Base-by-base conservation (phyloP, 2,113 vertebrate genomes). In the Tylochromis polylepis region DNA sequence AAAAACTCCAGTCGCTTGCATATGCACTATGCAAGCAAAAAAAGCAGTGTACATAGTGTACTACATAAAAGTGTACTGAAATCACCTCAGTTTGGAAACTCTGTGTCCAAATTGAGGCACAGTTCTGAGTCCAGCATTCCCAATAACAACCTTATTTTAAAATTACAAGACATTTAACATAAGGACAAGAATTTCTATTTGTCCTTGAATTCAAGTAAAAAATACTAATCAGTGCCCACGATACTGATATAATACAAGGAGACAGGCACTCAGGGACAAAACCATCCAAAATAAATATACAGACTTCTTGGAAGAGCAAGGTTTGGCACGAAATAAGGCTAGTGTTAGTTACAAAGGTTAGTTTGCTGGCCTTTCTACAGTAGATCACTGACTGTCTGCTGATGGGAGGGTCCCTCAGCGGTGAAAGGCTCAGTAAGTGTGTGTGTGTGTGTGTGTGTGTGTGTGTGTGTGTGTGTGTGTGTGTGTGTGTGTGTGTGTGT, bases 311-410 rank as follows among this genome's bases (percentile, higher is more conserved):
- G 65, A 82, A 72, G 86, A 85, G 62, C 67, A 22, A 38, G n/a
- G 46, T 67, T 86, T 84, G 79, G 56, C 51, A 87, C 57, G 58
- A 90, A 87, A 84, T 77, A 62, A 86, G 75, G 88, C 79, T 84
- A 78, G 85, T 15, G 55, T 70, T 87, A 91, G 55, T 70, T 87
- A 91, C 91, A 95, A 96, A 96, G 95, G 93, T 95, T 95, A 94
- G 89, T 82, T 88, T 89, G 90, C 88, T 95, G 95, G 94, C 94
- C 93, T 95, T 95, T 95, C 87, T 79, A 83, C 78, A 78, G 94
- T 95, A 95, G 93, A 95, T 96, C 95, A 91, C 83, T 20, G 82
- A 83, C 91, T 90, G 91, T 93, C 95, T 92, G 87, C 77, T 88
- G 86, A 89, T 75, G 87, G 90, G 90, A 89, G 86, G 85, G 79